Evolutionary conservation across 2,797 vertebrate species (phyloP).

Genomic region (Micropoecilia bifurca): DNA sequence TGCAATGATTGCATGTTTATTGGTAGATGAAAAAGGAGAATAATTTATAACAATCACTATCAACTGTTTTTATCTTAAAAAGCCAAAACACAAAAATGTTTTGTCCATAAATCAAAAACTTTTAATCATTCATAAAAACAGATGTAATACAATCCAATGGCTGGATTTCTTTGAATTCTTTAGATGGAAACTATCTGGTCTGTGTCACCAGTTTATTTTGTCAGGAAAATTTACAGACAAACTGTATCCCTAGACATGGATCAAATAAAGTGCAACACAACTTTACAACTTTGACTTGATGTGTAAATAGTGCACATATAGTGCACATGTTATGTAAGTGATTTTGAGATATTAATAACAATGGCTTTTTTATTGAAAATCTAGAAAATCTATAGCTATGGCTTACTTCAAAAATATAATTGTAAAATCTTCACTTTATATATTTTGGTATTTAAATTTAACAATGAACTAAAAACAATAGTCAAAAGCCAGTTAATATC

Average conservation of each 20-base stretch:
- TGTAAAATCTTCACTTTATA: not conserved
- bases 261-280: not conserved
- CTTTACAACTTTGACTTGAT: not conserved
- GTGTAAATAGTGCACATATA: not conserved
- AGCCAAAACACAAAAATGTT: not conserved
- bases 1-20: slow-evolving; percentile 2
- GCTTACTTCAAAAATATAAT: not conserved
- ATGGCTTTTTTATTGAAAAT: not conserved
- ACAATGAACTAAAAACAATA: not conserved
- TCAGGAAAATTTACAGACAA: not conserved
- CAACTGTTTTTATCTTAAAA: not conserved
- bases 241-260: not conserved
- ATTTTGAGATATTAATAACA: not conserved
- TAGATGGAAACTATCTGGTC: not conserved
- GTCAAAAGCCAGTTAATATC: not conserved
- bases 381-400: not conserved
- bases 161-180: not conserved
- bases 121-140: not conserved
- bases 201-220: not conserved
- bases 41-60: not conserved
- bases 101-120: not conserved
- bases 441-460: not conserved
- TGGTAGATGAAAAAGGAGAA: not conserved
- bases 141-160: not conserved
- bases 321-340: not conserved